These are phyloP conservation scores for Ommatoiulus sabulosus DNA, from an alignment of 2,888 invertebrate genomes.

Conservation along the genomic window DNA sequence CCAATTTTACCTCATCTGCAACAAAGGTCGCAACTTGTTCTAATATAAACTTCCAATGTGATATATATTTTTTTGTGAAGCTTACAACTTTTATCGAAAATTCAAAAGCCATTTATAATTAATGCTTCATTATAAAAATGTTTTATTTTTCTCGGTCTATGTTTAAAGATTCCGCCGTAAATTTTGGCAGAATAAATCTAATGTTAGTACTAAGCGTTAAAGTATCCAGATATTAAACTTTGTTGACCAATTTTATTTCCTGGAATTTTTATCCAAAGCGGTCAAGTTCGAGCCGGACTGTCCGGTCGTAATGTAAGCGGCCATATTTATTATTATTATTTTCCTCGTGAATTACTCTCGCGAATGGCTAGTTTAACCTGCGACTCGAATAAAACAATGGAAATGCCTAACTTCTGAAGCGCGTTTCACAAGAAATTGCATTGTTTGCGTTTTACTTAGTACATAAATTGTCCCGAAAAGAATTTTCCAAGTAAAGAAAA, in stretches of 20 bases:
- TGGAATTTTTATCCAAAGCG: background rate
- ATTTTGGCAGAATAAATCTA: no score
- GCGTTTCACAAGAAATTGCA: constrained; percentile 3
- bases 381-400: background rate
- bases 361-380: constrained; percentile 5
- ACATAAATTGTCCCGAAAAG: constrained; percentile 20
- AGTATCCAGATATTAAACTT: no score
- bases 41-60: no score
- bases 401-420: constrained; percentile 36
- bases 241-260: background rate
- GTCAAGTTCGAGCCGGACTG: background rate
- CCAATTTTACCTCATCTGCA: no score
- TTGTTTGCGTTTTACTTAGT: constrained; percentile 11
- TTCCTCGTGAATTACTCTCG: background rate
- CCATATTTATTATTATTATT: background rate
- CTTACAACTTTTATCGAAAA: no score
- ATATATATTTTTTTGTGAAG: no score
- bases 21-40: no score
- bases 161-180: background rate
- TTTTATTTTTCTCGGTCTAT: background rate
- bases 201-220: no score
- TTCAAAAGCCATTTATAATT: background rate
- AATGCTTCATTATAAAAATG: background rate
- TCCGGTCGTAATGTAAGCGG: background rate
- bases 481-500: background rate